Evolutionary conservation across 2,113 vertebrate genomes (phyloP).

Genomic region (Pogona vitticeps): DNA sequence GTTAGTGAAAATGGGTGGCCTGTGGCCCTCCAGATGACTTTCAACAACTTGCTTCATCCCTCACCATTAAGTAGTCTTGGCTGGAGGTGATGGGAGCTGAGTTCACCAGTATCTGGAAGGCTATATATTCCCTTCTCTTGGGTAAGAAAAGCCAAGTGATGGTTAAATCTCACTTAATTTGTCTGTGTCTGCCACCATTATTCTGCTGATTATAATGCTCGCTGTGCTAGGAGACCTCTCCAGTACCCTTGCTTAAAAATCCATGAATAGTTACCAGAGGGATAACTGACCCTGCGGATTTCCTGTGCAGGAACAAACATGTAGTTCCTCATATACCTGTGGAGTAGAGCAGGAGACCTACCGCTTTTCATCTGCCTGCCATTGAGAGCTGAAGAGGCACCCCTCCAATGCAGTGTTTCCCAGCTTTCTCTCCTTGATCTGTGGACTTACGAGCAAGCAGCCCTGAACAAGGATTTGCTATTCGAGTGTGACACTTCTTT

Average conservation of each 20-base stretch:
- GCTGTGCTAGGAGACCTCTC: background rate
- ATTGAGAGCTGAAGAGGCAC: background rate
- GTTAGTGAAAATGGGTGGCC: background rate
- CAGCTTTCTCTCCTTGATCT: conserved; percentile 2
- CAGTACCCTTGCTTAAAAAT: background rate
- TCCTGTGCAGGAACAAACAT: background rate
- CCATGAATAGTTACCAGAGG: background rate
- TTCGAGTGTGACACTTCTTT: conserved; percentile 15
- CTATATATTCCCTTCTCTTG: background rate
- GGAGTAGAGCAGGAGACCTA: background rate
- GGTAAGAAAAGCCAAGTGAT: background rate
- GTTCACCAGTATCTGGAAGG: background rate
- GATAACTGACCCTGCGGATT: background rate
- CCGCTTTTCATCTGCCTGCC: background rate
- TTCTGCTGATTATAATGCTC: background rate
- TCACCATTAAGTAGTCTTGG: background rate
- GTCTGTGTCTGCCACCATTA: background rate
- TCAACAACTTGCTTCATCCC: background rate
- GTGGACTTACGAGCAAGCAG: background rate
- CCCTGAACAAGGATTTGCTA: background rate
- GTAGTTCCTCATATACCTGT: background rate
- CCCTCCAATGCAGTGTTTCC: background rate
- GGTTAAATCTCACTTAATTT: background rate
- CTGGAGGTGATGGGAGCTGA: background rate
- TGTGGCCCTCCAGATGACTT: background rate